Evolutionary conservation across 2,888 invertebrate genomes (phyloP), one percentile per base, ranked within the genome.

Genomic region (Trisateles emortualis): DNA sequence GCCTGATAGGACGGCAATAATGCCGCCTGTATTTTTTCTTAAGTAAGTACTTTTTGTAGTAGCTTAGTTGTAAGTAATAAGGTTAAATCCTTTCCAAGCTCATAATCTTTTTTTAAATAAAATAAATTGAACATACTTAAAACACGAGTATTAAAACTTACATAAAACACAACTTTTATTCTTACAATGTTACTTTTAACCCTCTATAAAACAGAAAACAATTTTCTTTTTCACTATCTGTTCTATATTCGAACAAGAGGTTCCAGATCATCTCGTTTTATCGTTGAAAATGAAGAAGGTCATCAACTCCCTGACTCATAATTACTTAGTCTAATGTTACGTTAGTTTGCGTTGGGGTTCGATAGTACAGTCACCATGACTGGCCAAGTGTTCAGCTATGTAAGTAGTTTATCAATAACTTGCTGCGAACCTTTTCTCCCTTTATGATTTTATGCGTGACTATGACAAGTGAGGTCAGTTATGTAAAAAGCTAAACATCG

Each of bases 371-470:
- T 54, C 53, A 54, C 19, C 42, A 5, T 54, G 53, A 49, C 44
- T 40, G 14, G 38, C 19, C 44, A 40, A 44, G 38, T 48, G 29
- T 43, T 33, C 32, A 43, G 39, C 43, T 43, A 42, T 39, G 39
- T 49, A 49, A 49, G 44, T 54, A 49, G 48, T 54, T 54, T 54
- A 45, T 54, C 48, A 54, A 54, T 49, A 54, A 44, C 44, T 49
- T 54, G 32, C 33, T 35, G 22, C 16, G 33, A 13, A 38, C 38
- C 33, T 43, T 40, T 44, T 22, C 53, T 47, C 35, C 48, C 40
- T 49, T 35, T 54, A 43, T 53, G 42, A 43, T 53, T 24, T 53
- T 48, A 44, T 49, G 29, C 39, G 48, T 43, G 44, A 54, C 35
- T 24, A 35, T 47, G 30, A 48, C 44, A 44, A 44, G 38, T 24